phyloP scores from a whole-genome alignment of 2,888 invertebrate genomes.

The Tachina lurida region DNA sequence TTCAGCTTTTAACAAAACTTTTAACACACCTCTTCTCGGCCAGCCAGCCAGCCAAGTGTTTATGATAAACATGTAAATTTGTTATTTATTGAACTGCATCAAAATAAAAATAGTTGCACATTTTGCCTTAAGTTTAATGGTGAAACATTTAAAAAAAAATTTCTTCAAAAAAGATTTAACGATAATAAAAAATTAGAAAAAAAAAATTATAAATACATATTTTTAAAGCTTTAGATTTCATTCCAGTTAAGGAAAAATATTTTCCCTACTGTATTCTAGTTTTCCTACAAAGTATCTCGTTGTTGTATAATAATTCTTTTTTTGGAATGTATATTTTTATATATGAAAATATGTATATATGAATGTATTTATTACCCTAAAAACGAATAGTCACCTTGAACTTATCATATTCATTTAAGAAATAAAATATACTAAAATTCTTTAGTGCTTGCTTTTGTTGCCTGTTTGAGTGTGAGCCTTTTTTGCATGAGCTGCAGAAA shows the following conservation, averaged over 20 bases:
- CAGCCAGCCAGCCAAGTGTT: neutral
- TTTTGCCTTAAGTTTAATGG: neutral
- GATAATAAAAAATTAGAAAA: neutral
- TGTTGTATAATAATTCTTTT: conserved; percentile 22
- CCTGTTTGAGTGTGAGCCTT: neutral
- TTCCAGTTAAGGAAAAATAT: neutral
- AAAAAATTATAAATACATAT: neutral
- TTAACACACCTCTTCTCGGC: neutral
- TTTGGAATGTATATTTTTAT: conserved; percentile 30
- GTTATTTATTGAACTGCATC: neutral
- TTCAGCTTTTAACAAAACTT: conserved; percentile 5
- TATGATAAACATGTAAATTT: neutral
- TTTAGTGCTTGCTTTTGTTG: conserved; percentile 15
- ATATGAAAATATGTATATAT: too few relatives aligned
- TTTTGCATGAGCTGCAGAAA: neutral
- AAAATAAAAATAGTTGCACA: neutral
- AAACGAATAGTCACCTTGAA: conserved; percentile 58
- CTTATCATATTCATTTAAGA: conserved; percentile 48
- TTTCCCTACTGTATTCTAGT: conserved; percentile 2
- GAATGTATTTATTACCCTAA: conserved; percentile 16
- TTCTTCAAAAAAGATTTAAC: neutral
- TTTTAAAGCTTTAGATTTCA: neutral
- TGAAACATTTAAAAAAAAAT: neutral
- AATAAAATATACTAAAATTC: conserved; percentile 31
- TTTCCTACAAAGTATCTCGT: neutral